A percentile compares a stretch with the other conserved stretches of the same genome.
These are phyloP conservation scores for Octodonta nipae DNA, from an alignment of 2,888 invertebrate species.

Conservation along the genomic window DNA sequence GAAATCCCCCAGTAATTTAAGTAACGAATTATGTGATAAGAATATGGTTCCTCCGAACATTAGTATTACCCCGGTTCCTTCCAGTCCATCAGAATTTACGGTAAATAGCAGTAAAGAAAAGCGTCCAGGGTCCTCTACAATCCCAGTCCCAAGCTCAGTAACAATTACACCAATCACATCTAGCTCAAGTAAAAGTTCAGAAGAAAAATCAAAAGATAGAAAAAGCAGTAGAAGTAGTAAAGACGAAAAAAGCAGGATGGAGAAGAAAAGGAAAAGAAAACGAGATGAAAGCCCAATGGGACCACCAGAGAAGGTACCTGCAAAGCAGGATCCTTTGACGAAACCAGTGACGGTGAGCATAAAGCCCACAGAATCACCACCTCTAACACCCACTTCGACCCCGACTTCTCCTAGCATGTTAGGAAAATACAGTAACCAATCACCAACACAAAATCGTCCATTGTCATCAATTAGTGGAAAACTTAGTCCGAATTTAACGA, in stretches of 20 bases:
- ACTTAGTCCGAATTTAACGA: conserved; percentile 43
- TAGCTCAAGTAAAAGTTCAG: conserved; percentile 36
- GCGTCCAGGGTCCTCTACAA: conserved; percentile 31
- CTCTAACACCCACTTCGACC: conserved; percentile 26
- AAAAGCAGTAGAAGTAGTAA: conserved; percentile 17
- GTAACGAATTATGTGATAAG: conserved; percentile 35
- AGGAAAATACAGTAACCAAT: conserved; percentile 58
- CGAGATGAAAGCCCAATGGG: conserved; percentile 69
- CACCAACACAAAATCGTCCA: conserved; percentile 54
- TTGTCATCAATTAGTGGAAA: conserved; percentile 50
- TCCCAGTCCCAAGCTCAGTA: conserved; percentile 63
- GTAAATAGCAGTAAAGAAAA: neutral
- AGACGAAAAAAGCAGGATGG: conserved; percentile 35
- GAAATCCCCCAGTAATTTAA: conserved; percentile 34
- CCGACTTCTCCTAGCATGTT: conserved; percentile 54
- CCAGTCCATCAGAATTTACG: neutral
- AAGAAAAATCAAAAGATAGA: conserved; percentile 21
- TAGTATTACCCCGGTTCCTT: conserved; percentile 42
- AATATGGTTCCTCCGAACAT: conserved; percentile 46
- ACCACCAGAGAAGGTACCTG: conserved; percentile 66
- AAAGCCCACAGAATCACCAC: conserved; percentile 51
- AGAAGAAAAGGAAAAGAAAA: conserved; percentile 63
- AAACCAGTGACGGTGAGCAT: conserved; percentile 63
- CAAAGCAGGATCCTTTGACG: conserved; percentile 48
- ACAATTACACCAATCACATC: conserved; percentile 70